phyloP scores from a whole-genome alignment of 2,797 vertebrate genomes.

The Xerus rutilus region DNA sequence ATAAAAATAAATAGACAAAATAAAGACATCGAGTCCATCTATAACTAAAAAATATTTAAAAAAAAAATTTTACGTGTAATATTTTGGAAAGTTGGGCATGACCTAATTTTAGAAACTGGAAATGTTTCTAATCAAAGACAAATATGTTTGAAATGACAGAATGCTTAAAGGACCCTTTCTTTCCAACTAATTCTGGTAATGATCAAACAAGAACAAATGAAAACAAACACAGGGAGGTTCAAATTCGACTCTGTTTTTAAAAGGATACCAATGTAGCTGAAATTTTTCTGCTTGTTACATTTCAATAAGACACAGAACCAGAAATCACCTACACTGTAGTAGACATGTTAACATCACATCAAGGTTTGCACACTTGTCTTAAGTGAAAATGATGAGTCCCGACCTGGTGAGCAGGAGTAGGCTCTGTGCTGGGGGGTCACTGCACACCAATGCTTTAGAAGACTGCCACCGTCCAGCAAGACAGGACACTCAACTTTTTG shows the following conservation, averaged over 20 bases:
- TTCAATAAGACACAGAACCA: background rate
- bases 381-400: background rate
- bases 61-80: constrained; percentile 23
- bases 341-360: background rate
- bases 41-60: no score
- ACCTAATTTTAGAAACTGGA: constrained; percentile 73
- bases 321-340: background rate
- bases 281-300: constrained; percentile 28
- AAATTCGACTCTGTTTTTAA: constrained; percentile 45
- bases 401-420: background rate
- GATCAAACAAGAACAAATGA: constrained; percentile 35
- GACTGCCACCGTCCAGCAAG: background rate
- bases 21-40: no score
- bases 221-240: background rate
- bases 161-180: constrained; percentile 45
- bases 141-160: constrained; percentile 58
- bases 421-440: background rate
- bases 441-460: background rate
- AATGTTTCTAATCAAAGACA: constrained; percentile 62
- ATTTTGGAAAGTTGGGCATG: constrained; percentile 76
- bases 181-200: constrained; percentile 41
- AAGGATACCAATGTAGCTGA: constrained; percentile 8
- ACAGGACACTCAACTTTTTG: background rate
- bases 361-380: background rate
- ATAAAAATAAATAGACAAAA: no score